Evolutionary conservation across 2,888 invertebrate species (phyloP).

Genomic region (Xestia c-nigrum): DNA sequence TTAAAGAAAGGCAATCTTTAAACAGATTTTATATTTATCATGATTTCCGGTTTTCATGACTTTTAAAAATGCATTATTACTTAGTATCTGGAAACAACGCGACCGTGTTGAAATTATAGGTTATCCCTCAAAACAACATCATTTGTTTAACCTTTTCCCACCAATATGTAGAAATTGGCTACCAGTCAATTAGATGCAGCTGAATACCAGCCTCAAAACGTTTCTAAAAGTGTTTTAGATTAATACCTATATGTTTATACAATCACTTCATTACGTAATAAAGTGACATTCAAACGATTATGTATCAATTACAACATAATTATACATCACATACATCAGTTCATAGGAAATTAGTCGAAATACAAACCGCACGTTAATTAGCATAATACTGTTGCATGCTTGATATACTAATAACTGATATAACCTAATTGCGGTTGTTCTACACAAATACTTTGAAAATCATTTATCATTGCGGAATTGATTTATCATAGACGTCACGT

Average conservation of each 20-base stretch:
- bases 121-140: neutral
- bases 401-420: neutral
- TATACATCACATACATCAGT: constrained; percentile 2
- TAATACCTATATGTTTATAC: neutral
- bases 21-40: no score
- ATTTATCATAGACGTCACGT: no score
- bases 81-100: neutral
- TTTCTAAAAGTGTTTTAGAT: neutral
- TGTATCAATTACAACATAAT: neutral
- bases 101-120: neutral
- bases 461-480: neutral
- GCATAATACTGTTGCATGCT: neutral
- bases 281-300: neutral
- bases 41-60: no score
- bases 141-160: neutral
- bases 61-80: no score
- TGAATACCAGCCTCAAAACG: neutral
- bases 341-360: constrained; percentile 15
- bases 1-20: no score
- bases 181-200: neutral
- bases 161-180: neutral
- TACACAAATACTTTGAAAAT: neutral
- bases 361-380: constrained; percentile 27
- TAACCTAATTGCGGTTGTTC: neutral
- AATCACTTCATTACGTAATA: neutral